Base-by-base conservation (phyloP, 2,888 invertebrate genomes). In the Sericinus montela region DNA sequence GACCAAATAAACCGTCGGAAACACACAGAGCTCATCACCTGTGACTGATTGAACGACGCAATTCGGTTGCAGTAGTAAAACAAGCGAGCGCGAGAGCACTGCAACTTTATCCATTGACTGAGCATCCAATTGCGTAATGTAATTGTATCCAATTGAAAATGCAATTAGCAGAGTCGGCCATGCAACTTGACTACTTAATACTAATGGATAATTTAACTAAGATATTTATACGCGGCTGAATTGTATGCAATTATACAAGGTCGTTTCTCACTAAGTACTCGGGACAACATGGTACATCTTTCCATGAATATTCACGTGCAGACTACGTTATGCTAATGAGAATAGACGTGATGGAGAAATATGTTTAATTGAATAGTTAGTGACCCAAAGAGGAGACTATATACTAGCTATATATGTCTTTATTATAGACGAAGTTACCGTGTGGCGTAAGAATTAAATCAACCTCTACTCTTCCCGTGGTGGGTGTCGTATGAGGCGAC, bases 21-120 rank as follows among this genome's bases (percentile, higher is more conserved):
- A 25, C 40, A 47, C 34, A 38, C 42, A 47, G 47, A 47, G 45
- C 29, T 44, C 45, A 42, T 23, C 45, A 51, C 41, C 35, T 54
- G 51, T 54, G 58, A 56, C 53, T 45, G 54, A 59, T 58, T 52
- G 55, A 51, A 55, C 55, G 35, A 48, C 38, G 41, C 57, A 53
- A 57, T 58, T 55, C 57, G 59, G 52, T 56, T 53, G 56, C 40
- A 53, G 43, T 51, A 46, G 45, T 56, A 53, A 54, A 56, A 30
- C 29, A 42, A 46, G 38, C 45, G 44, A 39, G 45, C 43, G 35
- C 32, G 43, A 46, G 39, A 45, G 29, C 36, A 35, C 35, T 40
- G 29, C 41, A 48, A 42, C 30, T 48, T 37, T 42, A 48, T 32
- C 30, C 48, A 37, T 37, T 37, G 14, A 37, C 32, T 37, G 48